These are phyloP conservation scores for Anguilla rostrata DNA, from an alignment of 2,113 vertebrate genomes.

Conservation along the genomic window DNA sequence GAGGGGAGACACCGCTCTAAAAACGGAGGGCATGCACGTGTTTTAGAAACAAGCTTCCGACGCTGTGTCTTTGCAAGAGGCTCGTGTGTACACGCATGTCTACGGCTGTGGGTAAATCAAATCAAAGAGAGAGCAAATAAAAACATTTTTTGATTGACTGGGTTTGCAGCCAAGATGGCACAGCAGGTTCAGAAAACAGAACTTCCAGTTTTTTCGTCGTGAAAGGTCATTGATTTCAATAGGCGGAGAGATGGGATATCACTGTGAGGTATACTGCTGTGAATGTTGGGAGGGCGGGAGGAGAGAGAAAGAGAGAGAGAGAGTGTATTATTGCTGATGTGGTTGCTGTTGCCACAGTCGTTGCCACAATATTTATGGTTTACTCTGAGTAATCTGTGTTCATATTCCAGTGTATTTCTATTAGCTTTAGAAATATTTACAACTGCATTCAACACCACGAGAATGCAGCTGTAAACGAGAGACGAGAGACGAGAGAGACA, in stretches of 20 bases:
- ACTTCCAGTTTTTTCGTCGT: neutral
- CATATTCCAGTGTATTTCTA: no score
- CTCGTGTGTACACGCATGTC: neutral
- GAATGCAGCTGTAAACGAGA: no score
- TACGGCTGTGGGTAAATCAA: neutral
- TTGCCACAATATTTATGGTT: no score
- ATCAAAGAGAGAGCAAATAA: neutral
- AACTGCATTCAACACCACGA: no score
- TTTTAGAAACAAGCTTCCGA: neutral
- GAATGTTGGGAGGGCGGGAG: neutral
- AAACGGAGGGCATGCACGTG: neutral
- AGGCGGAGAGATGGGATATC: neutral
- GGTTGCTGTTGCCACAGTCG: no score
- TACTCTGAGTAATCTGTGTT: no score
- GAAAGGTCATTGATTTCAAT: neutral
- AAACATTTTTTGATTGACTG: neutral
- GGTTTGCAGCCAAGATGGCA: neutral
- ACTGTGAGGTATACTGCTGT: neutral
- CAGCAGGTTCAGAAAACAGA: neutral
- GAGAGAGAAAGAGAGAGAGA: no score
- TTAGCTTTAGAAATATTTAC: no score
- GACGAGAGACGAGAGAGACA: no score
- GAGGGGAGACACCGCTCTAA: slow-evolving; percentile 19
- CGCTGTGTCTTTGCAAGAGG: neutral
- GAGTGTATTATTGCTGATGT: no score